Conservation (phyloP, 2,797 vertebrate species). For the Cryptoblepharus egeriae region DNA sequence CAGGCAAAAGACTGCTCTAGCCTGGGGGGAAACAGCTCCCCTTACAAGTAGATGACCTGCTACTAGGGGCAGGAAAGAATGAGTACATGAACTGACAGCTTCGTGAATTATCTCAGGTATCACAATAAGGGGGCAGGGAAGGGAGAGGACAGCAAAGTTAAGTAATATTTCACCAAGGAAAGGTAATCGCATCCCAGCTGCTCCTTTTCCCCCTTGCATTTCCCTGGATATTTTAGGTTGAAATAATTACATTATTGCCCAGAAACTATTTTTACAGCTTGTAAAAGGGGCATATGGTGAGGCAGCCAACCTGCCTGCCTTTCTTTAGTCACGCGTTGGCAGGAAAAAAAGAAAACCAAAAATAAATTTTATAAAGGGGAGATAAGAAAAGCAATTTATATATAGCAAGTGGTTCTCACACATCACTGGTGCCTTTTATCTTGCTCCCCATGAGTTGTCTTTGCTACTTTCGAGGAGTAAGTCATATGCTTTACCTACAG, state of each 20-base stretch:
- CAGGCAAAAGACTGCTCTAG: slow-evolving; percentile 1
- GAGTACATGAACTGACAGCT: neutral
- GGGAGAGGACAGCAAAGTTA: neutral
- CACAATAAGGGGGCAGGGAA: no score
- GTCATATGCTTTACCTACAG: slow-evolving; percentile 60
- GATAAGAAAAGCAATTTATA: neutral
- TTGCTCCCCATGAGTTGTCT: slow-evolving; percentile 39
- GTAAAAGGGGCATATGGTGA: slow-evolving; percentile 27
- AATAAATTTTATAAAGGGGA: neutral
- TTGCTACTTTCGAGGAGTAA: slow-evolving; percentile 53
- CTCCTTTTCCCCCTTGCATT: neutral
- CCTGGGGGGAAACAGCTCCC: neutral
- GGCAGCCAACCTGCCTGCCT: slow-evolving; percentile 8
- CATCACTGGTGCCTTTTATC: neutral
- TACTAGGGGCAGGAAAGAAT: neutral
- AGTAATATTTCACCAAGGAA: slow-evolving; percentile 3
- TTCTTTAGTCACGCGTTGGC: slow-evolving; percentile 10
- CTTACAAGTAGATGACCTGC: slow-evolving; percentile 9
- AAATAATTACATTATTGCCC: slow-evolving; percentile 38
- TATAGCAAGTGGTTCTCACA: neutral
- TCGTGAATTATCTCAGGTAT: neutral
- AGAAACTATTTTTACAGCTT: slow-evolving; percentile 8
- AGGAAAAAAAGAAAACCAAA: neutral
- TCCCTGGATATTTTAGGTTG: slow-evolving; percentile 25
- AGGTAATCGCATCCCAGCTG: neutral